phyloP scores from a whole-genome alignment of 2,888 invertebrate species.

The Idaea dimidiata region DNA sequence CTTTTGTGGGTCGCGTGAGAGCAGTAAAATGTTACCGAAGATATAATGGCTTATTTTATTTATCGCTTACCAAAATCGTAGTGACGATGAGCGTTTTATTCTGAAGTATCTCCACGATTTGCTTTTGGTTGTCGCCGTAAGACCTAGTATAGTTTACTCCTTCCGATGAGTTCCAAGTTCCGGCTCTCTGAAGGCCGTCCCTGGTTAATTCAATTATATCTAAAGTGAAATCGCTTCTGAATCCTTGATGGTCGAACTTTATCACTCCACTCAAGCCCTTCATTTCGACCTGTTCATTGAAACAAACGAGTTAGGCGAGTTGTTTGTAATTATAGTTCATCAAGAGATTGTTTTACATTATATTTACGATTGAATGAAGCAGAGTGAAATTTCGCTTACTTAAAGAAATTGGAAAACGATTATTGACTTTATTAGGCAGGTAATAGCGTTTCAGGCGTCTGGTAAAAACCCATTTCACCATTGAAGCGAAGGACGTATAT shows the following conservation, averaged over 20 bases:
- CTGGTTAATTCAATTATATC: slow-evolving; percentile 95
- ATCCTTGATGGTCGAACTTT: slow-evolving; percentile 96
- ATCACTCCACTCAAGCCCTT: slow-evolving; percentile 95
- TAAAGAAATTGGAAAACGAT: neutral
- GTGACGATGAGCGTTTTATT: slow-evolving; percentile 96
- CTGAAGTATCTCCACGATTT: slow-evolving; percentile 93
- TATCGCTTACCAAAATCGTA: slow-evolving; percentile 90
- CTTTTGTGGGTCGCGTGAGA: slow-evolving; percentile 51
- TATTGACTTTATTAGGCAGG: slow-evolving; percentile 1
- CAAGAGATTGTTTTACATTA: slow-evolving; percentile 18
- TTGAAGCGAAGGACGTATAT: neutral
- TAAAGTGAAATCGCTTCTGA: slow-evolving; percentile 93
- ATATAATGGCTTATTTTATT: slow-evolving; percentile 44
- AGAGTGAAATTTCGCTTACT: slow-evolving; percentile 2
- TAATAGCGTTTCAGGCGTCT: neutral
- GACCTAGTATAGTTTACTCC: slow-evolving; percentile 94
- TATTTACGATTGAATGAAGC: slow-evolving; percentile 8
- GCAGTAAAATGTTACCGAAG: slow-evolving; percentile 47
- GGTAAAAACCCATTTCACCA: neutral
- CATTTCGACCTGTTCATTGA: slow-evolving; percentile 89
- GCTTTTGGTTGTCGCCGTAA: slow-evolving; percentile 91
- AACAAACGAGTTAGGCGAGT: slow-evolving; percentile 38
- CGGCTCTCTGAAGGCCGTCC: slow-evolving; percentile 91
- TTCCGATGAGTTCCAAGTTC: slow-evolving; percentile 93
- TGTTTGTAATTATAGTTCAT: slow-evolving; percentile 31